phyloP scores from a whole-genome alignment of 2,797 vertebrate genomes.

The Pachyuromys duprasi region DNA sequence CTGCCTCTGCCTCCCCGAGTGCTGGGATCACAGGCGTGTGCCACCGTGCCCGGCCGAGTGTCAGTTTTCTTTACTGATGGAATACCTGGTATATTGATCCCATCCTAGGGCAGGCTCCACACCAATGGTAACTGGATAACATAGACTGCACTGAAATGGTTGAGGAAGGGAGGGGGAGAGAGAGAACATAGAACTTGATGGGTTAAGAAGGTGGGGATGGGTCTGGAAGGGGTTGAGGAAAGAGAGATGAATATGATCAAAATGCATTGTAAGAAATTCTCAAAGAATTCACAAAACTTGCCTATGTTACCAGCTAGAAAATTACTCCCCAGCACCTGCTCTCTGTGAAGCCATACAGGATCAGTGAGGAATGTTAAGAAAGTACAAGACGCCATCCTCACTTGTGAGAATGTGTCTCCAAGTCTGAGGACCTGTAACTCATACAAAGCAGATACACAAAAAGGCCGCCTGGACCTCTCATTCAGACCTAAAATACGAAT shows the following conservation, averaged over 20 bases:
- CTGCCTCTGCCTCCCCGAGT: no score
- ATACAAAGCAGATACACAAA: constrained; percentile 16
- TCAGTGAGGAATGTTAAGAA: background rate
- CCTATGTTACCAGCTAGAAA: constrained; percentile 37
- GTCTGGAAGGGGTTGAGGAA: background rate
- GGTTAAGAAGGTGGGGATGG: background rate
- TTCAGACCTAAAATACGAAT: background rate
- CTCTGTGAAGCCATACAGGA: background rate
- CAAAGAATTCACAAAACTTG: background rate
- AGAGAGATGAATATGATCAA: background rate
- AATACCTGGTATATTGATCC: no score
- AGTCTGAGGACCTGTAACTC: background rate
- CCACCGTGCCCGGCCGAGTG: no score
- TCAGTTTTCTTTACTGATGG: background rate
- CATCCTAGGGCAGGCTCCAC: background rate
- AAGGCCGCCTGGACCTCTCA: background rate
- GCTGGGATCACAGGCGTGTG: no score
- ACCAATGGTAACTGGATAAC: background rate
- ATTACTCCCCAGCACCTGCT: constrained; percentile 22
- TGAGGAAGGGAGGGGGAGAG: background rate
- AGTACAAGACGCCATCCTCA: background rate
- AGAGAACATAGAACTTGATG: no score
- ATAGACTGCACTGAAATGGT: background rate
- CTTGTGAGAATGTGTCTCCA: background rate
- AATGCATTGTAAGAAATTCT: background rate